Conservation (phyloP, 2,888 invertebrate species). For the Diloba caeruleocephala region DNA sequence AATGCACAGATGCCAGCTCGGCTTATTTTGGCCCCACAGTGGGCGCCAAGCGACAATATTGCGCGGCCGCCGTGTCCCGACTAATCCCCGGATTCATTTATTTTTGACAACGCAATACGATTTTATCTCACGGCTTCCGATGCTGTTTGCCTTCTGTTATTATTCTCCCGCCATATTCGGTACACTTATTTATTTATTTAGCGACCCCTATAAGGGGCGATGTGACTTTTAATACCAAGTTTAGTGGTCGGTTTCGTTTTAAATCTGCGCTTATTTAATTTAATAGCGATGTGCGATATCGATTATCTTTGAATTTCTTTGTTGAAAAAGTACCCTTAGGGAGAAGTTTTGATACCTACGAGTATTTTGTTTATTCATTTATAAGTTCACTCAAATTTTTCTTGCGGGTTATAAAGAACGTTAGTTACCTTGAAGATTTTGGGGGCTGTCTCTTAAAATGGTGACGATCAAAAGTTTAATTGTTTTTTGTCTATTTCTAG, state of each 20-base stretch:
- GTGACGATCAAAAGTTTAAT: too few species aligned
- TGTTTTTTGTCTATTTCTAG: too few species aligned
- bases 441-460: too few species aligned
- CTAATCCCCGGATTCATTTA: slow-evolving; percentile 89
- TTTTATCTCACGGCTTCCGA: slow-evolving; percentile 89
- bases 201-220: slow-evolving; percentile 81
- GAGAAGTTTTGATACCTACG: slow-evolving; percentile 11
- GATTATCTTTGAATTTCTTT: slow-evolving; percentile 33
- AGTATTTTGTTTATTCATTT: too few species aligned
- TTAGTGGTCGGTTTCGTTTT: slow-evolving; percentile 74
- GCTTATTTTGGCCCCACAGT: slow-evolving; percentile 81
- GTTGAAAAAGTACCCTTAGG: slow-evolving; percentile 13
- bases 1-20: slow-evolving; percentile 59
- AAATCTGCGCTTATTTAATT: slow-evolving; percentile 66
- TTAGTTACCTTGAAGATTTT: too few species aligned
- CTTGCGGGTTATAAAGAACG: too few species aligned
- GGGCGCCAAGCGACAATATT: slow-evolving; percentile 84
- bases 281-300: slow-evolving; percentile 58
- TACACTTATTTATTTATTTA: slow-evolving; percentile 87
- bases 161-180: slow-evolving; percentile 83
- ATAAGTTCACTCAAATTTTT: too few species aligned
- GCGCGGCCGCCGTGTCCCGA: slow-evolving; percentile 83
- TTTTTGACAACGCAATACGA: slow-evolving; percentile 90
- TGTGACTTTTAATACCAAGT: slow-evolving; percentile 83
- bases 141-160: slow-evolving; percentile 89